These are phyloP conservation scores for Oreochromis niloticus DNA, from an alignment of 2,113 vertebrate genomes.

Conservation along the genomic window DNA sequence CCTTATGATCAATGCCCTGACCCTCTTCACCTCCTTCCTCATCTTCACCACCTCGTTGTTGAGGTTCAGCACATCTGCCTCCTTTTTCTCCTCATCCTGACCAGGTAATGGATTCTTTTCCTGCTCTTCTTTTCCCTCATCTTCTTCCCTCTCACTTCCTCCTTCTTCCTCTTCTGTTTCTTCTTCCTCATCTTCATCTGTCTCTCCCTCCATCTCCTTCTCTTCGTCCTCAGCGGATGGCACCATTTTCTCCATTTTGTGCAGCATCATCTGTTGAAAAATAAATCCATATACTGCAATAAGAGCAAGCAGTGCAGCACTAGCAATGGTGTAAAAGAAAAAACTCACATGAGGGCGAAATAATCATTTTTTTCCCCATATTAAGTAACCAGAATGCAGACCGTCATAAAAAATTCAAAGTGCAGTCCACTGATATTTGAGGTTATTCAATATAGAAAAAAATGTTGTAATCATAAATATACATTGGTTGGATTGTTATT, in stretches of 20 bases:
- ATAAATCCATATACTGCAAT: not conserved
- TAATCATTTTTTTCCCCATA: not conserved
- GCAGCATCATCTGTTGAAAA: conserved; percentile 19
- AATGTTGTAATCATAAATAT: not conserved
- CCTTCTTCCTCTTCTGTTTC: not conserved
- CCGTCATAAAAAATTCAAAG: not conserved
- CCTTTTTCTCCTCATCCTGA: not conserved
- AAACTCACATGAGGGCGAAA: not conserved
- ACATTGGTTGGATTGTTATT: not conserved
- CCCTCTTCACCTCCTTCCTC: conserved; percentile 92
- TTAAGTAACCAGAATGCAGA: not conserved
- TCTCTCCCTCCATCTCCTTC: not conserved
- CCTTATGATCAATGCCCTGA: conserved; percentile 82
- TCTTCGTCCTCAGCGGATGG: not conserved
- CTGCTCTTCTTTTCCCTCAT: not conserved
- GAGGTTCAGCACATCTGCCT: conserved; percentile 58
- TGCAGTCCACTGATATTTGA: not conserved
- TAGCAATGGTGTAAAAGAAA: not conserved
- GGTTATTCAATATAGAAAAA: not conserved
- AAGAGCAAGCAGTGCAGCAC: not conserved
- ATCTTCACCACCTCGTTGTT: conserved; percentile 89
- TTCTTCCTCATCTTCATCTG: not conserved
- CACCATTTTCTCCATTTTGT: not conserved
- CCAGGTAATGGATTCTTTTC: not conserved
- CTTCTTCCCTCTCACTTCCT: not conserved